A percentile compares a stretch with the other conserved stretches of the same genome.
Evolutionary conservation across 2,113 vertebrate species (phyloP).

Genomic region (Pachyramphus minor): DNA sequence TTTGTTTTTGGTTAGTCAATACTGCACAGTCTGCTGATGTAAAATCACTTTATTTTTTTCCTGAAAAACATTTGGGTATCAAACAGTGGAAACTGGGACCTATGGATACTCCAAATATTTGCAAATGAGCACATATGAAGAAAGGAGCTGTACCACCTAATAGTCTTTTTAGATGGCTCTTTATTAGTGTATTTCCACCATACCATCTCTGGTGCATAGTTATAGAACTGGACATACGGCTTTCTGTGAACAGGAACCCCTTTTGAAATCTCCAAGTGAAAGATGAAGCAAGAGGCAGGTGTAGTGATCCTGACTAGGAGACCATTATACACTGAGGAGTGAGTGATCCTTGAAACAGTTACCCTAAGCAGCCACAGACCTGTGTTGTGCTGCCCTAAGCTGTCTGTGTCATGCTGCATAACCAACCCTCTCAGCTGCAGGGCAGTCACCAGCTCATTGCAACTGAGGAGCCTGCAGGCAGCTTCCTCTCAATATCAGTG

Average conservation of each 20-base stretch:
- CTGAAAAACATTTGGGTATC: background rate
- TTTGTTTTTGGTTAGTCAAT: background rate
- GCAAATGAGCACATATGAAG: background rate
- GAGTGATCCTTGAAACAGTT: background rate
- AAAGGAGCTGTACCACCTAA: background rate
- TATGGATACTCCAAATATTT: background rate
- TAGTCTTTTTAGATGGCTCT: background rate
- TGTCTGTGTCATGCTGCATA: background rate
- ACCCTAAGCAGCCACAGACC: background rate
- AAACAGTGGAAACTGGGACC: background rate
- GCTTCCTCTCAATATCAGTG: accelerated
- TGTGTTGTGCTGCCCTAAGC: background rate
- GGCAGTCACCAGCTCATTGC: background rate
- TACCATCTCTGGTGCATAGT: background rate
- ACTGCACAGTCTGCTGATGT: background rate
- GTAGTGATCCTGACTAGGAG: background rate
- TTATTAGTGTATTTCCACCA: background rate
- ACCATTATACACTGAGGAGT: background rate
- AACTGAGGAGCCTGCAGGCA: background rate
- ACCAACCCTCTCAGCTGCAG: background rate
- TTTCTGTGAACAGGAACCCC: background rate
- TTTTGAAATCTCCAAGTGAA: background rate
- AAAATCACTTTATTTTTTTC: background rate
- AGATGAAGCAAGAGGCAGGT: background rate
- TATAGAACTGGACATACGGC: background rate